Conservation (phyloP, 2,113 vertebrate species). For the Cacatua alba region DNA sequence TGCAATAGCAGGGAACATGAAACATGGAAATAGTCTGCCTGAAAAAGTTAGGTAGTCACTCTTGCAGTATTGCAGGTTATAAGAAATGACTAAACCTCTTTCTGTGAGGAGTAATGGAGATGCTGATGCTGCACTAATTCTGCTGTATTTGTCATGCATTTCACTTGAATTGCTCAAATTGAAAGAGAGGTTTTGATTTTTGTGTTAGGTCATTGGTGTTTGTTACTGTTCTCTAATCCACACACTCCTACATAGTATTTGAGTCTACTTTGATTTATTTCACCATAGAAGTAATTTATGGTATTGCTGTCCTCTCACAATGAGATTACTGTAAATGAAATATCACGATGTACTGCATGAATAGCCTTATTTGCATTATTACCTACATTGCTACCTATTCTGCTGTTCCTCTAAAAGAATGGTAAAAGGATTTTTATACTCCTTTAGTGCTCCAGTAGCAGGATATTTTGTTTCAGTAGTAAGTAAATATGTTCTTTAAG, state of each 20-base stretch:
- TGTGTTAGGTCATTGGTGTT: not conserved
- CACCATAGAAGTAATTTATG: not conserved
- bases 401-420: not conserved
- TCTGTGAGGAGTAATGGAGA: not conserved
- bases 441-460: not conserved
- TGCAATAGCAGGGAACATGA: not conserved
- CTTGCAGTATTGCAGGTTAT: not conserved
- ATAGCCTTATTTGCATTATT: not conserved
- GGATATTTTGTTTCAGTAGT: not conserved
- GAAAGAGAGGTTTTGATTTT: not conserved
- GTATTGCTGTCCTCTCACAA: not conserved
- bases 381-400: not conserved
- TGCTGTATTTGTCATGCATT: not conserved
- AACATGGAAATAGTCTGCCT: not conserved
- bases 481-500: not conserved
- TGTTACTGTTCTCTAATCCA: not conserved
- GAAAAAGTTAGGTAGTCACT: not conserved
- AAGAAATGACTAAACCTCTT: not conserved
- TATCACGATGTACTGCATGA: not conserved
- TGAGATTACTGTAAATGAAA: not conserved
- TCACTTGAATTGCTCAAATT: not conserved
- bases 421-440: not conserved
- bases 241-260: not conserved
- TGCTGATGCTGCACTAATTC: not conserved
- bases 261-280: not conserved